Conservation (phyloP, 2,888 invertebrate species). For the Sarcophaga variegata region DNA sequence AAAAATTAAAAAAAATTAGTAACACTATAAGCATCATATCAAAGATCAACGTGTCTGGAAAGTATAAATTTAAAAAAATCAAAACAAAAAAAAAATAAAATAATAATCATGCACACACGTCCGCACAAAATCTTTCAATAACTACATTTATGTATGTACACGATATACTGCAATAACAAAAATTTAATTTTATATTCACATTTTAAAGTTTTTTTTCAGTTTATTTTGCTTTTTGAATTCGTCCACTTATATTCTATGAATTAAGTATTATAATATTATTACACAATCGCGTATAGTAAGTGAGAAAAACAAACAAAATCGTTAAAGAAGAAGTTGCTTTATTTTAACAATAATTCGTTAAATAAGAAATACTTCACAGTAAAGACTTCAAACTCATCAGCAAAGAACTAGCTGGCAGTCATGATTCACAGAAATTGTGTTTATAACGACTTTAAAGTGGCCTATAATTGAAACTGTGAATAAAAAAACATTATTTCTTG, state of each 20-base stretch:
- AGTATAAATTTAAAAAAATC: constrained; percentile 29
- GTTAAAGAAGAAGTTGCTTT: constrained; percentile 23
- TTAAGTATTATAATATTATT: constrained; percentile 42
- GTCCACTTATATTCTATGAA: constrained; percentile 18
- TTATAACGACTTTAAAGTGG: too few relatives aligned
- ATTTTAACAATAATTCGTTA: constrained; percentile 11
- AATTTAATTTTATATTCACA: constrained; percentile 11
- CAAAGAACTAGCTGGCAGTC: neutral
- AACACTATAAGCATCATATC: constrained; percentile 30
- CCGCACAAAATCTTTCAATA: neutral
- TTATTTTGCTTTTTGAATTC: neutral
- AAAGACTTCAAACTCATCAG: constrained; percentile 13
- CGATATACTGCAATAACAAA: neutral
- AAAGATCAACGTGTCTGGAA: constrained; percentile 58
- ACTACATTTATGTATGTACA: too few relatives aligned
- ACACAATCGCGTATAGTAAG: constrained; percentile 45
- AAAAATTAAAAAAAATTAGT: constrained; percentile 13
- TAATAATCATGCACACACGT: neutral
- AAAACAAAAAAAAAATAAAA: neutral
- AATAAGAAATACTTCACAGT: neutral
- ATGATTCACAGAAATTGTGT: too few relatives aligned
- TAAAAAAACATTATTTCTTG: too few relatives aligned
- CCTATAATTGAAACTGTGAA: too few relatives aligned
- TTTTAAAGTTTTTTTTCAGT: neutral
- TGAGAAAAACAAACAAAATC: constrained; percentile 17